Conservation (phyloP, 2,797 vertebrate species). For the Gobionotothen gibberifrons region DNA sequence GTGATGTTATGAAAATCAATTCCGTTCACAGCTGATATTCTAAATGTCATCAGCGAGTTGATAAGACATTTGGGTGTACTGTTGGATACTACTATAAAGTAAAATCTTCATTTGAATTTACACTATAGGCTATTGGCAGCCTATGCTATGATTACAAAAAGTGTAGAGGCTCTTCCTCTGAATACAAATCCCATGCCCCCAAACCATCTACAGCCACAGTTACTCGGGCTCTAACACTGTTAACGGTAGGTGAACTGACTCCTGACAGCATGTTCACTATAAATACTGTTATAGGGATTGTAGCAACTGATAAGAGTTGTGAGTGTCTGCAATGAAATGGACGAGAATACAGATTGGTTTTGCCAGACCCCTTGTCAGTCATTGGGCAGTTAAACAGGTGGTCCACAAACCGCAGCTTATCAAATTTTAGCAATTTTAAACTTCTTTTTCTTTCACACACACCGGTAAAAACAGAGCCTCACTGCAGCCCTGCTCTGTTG, state of each 20-base stretch:
- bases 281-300: not conserved
- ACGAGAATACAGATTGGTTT: slow-evolving; percentile 2
- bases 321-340: slow-evolving; percentile 8
- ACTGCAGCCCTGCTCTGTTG: slow-evolving; percentile 1
- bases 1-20: slow-evolving; percentile 21
- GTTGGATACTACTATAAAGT: not conserved
- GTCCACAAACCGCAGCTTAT: not conserved
- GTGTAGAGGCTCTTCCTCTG: not conserved
- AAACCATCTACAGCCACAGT: slow-evolving; percentile 6
- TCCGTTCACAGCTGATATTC: slow-evolving; percentile 18
- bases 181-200: slow-evolving; percentile 1
- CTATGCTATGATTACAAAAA: not conserved
- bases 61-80: not conserved
- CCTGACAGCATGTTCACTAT: slow-evolving; percentile 13
- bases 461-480: not conserved
- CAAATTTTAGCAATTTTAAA: not conserved
- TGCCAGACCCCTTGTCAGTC: not conserved
- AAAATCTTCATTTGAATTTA: slow-evolving; percentile 19
- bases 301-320: slow-evolving; percentile 6
- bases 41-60: slow-evolving; percentile 26
- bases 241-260: slow-evolving; percentile 2
- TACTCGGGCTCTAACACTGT: slow-evolving; percentile 19
- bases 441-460: not conserved
- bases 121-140: not conserved
- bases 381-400: slow-evolving; percentile 3